Base-by-base conservation (phyloP, 2,113 vertebrate species). In the Verasper variegatus region DNA sequence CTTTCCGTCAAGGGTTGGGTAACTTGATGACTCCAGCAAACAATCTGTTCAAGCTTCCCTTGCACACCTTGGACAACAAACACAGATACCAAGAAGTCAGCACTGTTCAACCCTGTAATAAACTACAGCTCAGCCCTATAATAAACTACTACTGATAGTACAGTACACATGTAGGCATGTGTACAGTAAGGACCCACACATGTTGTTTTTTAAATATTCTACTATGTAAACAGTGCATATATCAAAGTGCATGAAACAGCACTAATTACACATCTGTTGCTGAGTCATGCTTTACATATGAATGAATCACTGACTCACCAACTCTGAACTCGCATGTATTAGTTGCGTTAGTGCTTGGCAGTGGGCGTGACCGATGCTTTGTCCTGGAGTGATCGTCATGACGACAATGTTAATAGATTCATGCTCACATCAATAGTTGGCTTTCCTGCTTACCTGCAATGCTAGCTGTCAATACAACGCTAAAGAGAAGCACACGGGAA, bases 11-110 rank as follows among this genome's bases (percentile, higher is more conserved):
- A 59, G 56, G 76, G 70, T 78, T 81, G 60, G 76, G 45, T 84
- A 81, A 85, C 82, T 80, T 67, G 62, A 86, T 78, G 75, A 83
- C 78, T 83, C 62, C 56, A 45, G 70, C 76, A 76, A 80, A 86
- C 83, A 90, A 87, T 89, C 51, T 5, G 64, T 54, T 74, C 40
- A 3, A 78, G 55, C 61, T 58, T 84, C 61, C n/a, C 31, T 31
- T 59, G 69, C 70, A 45, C 69, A 68, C 40, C 60, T 20, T 37
- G 58, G 69, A 80, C 78, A 85, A 84, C 80, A 88, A 89, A 91
- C 83, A 83, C 66, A 64, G 68, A 55, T 68, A 21, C 40, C 35
- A 55, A 47, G 21, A 77, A 71, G 23, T 57, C 52, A 68, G 45
- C 72, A 87, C 86, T 80, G 69, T 83, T 64, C 58, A 82, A 17